Base-by-base conservation (phyloP, 2,113 vertebrate species). In the Trogon surrucura region DNA sequence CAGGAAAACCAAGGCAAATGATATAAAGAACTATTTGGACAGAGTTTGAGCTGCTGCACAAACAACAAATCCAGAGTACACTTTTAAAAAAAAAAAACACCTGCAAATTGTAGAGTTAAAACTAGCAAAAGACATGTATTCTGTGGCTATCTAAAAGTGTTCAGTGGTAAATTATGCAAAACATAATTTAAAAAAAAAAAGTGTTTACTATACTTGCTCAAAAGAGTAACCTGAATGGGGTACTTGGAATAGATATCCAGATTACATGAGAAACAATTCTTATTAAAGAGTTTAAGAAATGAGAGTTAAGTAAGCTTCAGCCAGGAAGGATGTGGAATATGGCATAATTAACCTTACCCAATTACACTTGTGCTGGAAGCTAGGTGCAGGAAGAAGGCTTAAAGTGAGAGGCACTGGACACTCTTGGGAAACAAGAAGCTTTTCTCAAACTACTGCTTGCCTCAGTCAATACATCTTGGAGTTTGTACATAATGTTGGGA, bases 321-420 rank as follows among this genome's bases (percentile, higher is more conserved):
- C 29, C 91, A 95, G 95, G 96, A 96, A 97, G 95, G 96, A 93
- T 92, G 75, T 97, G 60, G 85, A 95, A 86, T 80, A 86, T 74
- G 83, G 69, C 60, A 83, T 80, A 90, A 94, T 95, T 90, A 95
- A 93, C 95, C 88, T 97, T 90, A 69, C 44, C 56, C 36, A 80
- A 47, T 80, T 88, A 62, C 4, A 9, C 58, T 92, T 90, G 30
- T 93, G 72, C 67, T 94, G 79, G 70, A 75, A 80, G 85, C 32
- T 66, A 85, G 19, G 67, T 90, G 50, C 82, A 92, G 95, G 92
- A 95, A 94, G 60, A 85, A 85, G 17, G 51, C 75, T 93, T 92
- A 66, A 92, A 88, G 57, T 30, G 74, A 29, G 71, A 91, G n/a
- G 45, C 36, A 73, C 45, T 93, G 58, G 71, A 48, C 57, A 85